Evolutionary conservation across 2,888 invertebrate genomes (phyloP).

Genomic region (Nematopogon swammerdamellus): DNA sequence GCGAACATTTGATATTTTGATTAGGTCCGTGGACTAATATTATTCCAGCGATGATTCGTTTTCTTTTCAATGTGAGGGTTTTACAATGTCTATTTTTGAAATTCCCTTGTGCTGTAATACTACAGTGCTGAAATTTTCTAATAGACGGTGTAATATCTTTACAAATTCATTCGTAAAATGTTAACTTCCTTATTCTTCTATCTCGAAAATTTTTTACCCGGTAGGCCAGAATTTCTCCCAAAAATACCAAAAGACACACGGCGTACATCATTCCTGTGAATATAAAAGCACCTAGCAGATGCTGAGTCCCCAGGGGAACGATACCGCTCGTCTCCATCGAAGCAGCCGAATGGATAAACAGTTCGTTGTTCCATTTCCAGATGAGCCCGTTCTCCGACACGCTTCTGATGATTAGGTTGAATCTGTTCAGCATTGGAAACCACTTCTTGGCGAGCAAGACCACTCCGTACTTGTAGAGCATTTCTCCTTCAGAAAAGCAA

Average conservation of each 20-base stretch:
- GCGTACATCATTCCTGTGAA: constrained; percentile 41
- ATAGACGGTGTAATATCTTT: too few species aligned
- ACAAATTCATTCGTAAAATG: too few species aligned
- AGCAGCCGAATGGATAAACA: constrained; percentile 27
- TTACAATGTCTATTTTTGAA: too few species aligned
- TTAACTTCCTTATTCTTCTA: too few species aligned
- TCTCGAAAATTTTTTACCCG: too few species aligned
- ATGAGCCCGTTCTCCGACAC: constrained; percentile 48
- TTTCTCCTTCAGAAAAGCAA: constrained; percentile 43
- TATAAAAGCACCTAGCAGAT: constrained; percentile 46
- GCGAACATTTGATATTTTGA: not conserved
- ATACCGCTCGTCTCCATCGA: constrained; percentile 27
- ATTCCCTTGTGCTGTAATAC: too few species aligned
- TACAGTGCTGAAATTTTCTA: too few species aligned
- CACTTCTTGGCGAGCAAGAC: constrained; percentile 41
- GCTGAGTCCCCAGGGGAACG: constrained; percentile 33
- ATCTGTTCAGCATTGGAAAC: constrained; percentile 41
- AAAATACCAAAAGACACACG: constrained; percentile 30
- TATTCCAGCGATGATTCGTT: not conserved
- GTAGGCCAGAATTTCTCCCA: constrained; percentile 19
- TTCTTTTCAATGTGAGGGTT: not conserved
- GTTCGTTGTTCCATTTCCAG: constrained; percentile 45
- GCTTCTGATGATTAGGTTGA: constrained; percentile 44
- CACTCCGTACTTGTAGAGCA: constrained; percentile 49
- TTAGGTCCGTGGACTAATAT: not conserved